Base-by-base conservation (phyloP, 92 coral and sea anemone species). In the Zoanthus gigantus region DNA sequence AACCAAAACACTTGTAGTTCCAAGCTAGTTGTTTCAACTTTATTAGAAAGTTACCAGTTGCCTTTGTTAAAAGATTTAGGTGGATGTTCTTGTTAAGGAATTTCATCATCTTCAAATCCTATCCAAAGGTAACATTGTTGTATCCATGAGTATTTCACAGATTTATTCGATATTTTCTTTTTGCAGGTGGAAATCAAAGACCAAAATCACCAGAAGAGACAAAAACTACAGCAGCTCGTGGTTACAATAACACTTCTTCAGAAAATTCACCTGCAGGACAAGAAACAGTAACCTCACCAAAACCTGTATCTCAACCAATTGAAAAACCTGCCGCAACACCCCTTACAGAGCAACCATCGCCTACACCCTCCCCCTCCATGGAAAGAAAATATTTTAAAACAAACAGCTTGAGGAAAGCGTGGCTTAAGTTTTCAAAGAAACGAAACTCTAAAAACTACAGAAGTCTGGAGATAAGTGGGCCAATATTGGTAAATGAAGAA, bases 401-500 rank as follows among this genome's bases (percentile, higher is more conserved):
- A 58, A 91, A 94, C 7, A 90, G 94, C 31, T 83, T 95, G 17
- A 95, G 91, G 83, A 78, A 89, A 76, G 98, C 91, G 58, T 93
- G 94, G 98, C 94, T 89, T 57, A 90, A 93, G 71, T 88, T 95
- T 34, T 92, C 95, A 11, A 94, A 95, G 3, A 88, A 92, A 23
- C 88, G 92, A 75, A 95, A 93, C 78, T 83, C 89, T 37, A 94
- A 92, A 16, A 90, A 61, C 45, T 84, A 84, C 73, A 87, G 92
- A 34, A 95, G 88, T 29, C 69, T 95, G 54, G 98, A 95, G 65
- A 95, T 95, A 29, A 95, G 98, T 74, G 92, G 91, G 2, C 98
- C 98, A 0, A 92, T 95, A 13, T 76, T 94, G 46, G 89, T 90
- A 6, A 93, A 88, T 65, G 96, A 95, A 8, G 96, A 95, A 15